Base-by-base conservation (phyloP, 2,888 invertebrate genomes). In the Pharmacophagus antenor region DNA sequence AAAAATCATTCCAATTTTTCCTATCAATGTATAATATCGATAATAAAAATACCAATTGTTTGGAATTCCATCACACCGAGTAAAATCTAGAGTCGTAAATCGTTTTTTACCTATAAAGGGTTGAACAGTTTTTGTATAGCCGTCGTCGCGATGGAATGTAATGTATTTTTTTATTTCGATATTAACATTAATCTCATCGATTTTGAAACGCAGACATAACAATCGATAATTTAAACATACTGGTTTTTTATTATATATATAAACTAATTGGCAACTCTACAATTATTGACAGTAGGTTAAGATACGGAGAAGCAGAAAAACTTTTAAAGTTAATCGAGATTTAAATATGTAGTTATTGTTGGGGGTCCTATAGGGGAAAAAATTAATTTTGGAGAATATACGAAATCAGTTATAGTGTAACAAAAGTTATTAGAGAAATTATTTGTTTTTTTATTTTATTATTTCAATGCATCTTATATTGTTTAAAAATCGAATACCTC, bases 141-240 rank as follows among this genome's bases (percentile, higher is more conserved):
- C 75, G 70, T 67, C 42, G 17, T 18, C 42, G 42, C 42, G 72
- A 71, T 70, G 47, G 47, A 47, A 47, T 47, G 21, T 47, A 46
- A 20, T 20, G 46, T 46, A 31, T 31, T 31, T 31, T 42, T 17
- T 42, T n/a, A 42, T n/a, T 17, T 42, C 5, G 42, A 42, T 42
- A n/a, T n/a, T 17, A 18, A 42, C 17, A 17, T 42, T 17, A 17
- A 42, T 42, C 1, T 15, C 15, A 42, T 42, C 42, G 6, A 10
- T 42, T 42, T 17, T 17, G 31, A 31, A 31, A 15, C 31, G 8
- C 10, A 31, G 31, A 31, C 15, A 31, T 10, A 12, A 15, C 15
- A 10, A 12, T 31, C 31, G 31, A 31, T 31, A 1, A 3, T 31
- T 31, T 31, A 27, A 27, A 27, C 10, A 27, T 27, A 10, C 8